Conservation (phyloP, 2,888 invertebrate genomes). For the Eudasyphora cyanicolor region DNA sequence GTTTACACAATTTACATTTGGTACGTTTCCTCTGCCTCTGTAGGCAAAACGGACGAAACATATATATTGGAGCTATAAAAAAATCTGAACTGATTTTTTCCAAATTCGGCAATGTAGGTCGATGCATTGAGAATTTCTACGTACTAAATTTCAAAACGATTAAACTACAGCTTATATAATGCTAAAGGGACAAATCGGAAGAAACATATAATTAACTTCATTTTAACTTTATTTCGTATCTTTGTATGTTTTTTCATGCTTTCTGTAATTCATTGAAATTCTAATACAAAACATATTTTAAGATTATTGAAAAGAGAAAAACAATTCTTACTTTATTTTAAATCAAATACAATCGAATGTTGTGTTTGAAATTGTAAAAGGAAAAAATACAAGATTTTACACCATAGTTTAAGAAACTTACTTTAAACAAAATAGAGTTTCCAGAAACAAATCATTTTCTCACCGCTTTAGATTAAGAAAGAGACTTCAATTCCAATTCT, state of each 20-base stretch:
- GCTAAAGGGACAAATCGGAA: too few species aligned
- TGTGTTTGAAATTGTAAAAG: neutral
- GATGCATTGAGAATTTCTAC: too few species aligned
- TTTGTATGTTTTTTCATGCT: constrained; percentile 53
- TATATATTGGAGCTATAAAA: too few species aligned
- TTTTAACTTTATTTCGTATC: constrained; percentile 61
- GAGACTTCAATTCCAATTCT: neutral
- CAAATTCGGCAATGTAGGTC: too few species aligned
- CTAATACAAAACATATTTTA: constrained; percentile 45
- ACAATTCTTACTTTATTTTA: constrained; percentile 12
- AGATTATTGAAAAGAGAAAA: constrained; percentile 6
- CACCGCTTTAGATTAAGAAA: neutral
- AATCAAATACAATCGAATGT: constrained; percentile 13
- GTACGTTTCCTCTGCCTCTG: too few species aligned
- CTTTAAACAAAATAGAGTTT: neutral
- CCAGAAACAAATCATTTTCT: neutral
- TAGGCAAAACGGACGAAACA: too few species aligned
- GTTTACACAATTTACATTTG: too few species aligned
- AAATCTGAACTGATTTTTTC: too few species aligned
- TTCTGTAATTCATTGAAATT: constrained; percentile 64
- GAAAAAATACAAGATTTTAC: neutral
- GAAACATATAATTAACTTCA: constrained; percentile 61
- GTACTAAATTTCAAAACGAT: too few species aligned
- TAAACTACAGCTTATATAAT: too few species aligned
- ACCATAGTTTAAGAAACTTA: neutral